These are phyloP conservation scores for Endotricha flammealis DNA, from an alignment of 2,888 invertebrate species.

Conservation along the genomic window DNA sequence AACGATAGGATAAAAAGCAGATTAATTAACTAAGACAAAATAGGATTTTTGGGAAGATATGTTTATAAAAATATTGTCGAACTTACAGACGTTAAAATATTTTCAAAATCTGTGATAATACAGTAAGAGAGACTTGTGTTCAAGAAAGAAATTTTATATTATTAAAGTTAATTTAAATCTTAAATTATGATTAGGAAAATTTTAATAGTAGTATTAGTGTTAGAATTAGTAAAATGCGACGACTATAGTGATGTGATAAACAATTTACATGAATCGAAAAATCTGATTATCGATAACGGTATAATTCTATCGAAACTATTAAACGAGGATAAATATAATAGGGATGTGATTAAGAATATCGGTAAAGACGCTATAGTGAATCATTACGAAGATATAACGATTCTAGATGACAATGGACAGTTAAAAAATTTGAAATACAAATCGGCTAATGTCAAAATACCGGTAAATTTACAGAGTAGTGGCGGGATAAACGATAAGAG, in stretches of 20 bases:
- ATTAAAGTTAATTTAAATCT: neutral
- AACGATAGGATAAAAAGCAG: no score
- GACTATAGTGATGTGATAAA: slow-evolving; percentile 36
- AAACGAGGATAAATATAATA: slow-evolving; percentile 40
- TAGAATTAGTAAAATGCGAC: slow-evolving; percentile 18
- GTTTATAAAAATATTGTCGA: no score
- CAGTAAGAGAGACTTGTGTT: no score
- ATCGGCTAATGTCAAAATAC: slow-evolving; percentile 37
- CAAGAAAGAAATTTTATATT: slow-evolving; percentile 1
- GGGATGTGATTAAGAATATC: slow-evolving; percentile 38
- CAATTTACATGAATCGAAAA: slow-evolving; percentile 41
- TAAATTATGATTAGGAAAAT: slow-evolving; percentile 18
- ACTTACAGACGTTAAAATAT: no score
- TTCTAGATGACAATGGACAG: slow-evolving; percentile 52
- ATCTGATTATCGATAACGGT: slow-evolving; percentile 36
- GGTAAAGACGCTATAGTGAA: slow-evolving; percentile 45
- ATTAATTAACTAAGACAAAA: no score
- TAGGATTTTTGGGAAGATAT: no score
- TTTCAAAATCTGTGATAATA: no score
- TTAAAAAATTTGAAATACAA: slow-evolving; percentile 59
- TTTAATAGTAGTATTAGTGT: slow-evolving; percentile 30
- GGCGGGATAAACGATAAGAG: slow-evolving; percentile 22
- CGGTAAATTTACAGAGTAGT: slow-evolving; percentile 24
- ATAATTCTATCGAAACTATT: slow-evolving; percentile 35
- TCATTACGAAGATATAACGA: slow-evolving; percentile 58